Percentiles rank a stretch among this genome's conserved stretches.
Conservation (phyloP, 2,888 invertebrate species). For the Cheilosia vulpina region DNA sequence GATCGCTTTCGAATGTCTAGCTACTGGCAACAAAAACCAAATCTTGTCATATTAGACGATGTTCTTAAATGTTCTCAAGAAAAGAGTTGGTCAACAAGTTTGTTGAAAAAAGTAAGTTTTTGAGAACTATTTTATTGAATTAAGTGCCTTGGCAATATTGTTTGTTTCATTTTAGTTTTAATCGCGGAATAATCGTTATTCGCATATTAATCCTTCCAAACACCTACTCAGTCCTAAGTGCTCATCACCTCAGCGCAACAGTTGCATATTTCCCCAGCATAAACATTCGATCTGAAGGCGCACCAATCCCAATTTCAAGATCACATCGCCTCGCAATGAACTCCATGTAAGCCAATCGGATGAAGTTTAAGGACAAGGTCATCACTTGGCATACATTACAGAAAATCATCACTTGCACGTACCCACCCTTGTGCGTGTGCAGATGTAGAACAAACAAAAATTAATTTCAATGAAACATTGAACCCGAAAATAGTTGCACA, state of each 20-base stretch:
- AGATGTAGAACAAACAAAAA: background rate
- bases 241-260: background rate
- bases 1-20: no score
- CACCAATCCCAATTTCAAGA: constrained; percentile 12
- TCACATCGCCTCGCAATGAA: background rate
- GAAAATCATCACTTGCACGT: background rate
- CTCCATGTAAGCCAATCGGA: background rate
- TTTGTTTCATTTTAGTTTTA: no score
- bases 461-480: constrained; percentile 4
- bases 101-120: no score
- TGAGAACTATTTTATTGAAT: no score
- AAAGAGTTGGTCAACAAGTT: no score
- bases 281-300: background rate
- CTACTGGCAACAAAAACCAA: no score
- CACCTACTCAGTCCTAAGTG: background rate
- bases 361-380: constrained; percentile 53
- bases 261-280: background rate
- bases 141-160: no score
- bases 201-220: background rate
- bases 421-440: no score
- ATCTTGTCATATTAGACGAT: no score
- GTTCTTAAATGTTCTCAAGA: no score
- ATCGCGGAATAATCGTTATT: no score
- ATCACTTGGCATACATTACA: background rate
- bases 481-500: constrained; percentile 38